Evolutionary conservation across 2,113 vertebrate genomes (phyloP).

Genomic region (Kryptolebias marmoratus): DNA sequence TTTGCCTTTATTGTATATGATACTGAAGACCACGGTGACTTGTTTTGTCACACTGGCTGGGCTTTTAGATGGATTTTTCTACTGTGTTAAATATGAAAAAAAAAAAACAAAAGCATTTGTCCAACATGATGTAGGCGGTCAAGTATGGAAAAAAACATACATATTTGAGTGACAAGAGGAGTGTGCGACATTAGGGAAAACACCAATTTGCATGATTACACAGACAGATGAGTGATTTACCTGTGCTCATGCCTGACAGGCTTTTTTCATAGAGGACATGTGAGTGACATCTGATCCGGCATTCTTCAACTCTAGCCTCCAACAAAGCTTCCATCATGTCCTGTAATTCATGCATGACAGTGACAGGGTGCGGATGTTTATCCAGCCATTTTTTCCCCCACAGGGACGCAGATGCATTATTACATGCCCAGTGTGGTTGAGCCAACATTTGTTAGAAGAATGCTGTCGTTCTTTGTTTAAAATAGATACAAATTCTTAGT

Average conservation of each 20-base stretch:
- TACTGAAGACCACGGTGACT: constrained; percentile 56
- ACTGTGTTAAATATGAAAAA: constrained; percentile 51
- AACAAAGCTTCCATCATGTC: constrained; percentile 30
- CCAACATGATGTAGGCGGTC: constrained; percentile 54
- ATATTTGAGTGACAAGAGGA: constrained; percentile 72
- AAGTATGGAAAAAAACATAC: constrained; percentile 62
- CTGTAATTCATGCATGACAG: constrained; percentile 54
- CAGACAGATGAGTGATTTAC: constrained; percentile 80
- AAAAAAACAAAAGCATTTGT: constrained; percentile 14
- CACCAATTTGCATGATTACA: constrained; percentile 80
- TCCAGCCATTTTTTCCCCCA: constrained; percentile 42
- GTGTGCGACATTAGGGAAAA: constrained; percentile 68
- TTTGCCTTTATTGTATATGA: constrained; percentile 52
- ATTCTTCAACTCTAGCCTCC: constrained; percentile 52
- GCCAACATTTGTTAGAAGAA: not conserved
- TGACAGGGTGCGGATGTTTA: constrained; percentile 55
- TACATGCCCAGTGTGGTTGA: constrained; percentile 7
- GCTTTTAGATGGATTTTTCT: constrained; percentile 48
- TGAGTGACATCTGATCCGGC: constrained; percentile 66
- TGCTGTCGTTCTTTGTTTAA: too few relatives aligned
- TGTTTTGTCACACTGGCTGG: constrained; percentile 65
- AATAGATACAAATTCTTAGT: too few relatives aligned
- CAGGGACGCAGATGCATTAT: constrained; percentile 35
- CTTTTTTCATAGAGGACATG: constrained; percentile 65
- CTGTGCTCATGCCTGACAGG: constrained; percentile 73